Conservation (phyloP, 2,113 vertebrate genomes). For the Rhinoderma darwinii region DNA sequence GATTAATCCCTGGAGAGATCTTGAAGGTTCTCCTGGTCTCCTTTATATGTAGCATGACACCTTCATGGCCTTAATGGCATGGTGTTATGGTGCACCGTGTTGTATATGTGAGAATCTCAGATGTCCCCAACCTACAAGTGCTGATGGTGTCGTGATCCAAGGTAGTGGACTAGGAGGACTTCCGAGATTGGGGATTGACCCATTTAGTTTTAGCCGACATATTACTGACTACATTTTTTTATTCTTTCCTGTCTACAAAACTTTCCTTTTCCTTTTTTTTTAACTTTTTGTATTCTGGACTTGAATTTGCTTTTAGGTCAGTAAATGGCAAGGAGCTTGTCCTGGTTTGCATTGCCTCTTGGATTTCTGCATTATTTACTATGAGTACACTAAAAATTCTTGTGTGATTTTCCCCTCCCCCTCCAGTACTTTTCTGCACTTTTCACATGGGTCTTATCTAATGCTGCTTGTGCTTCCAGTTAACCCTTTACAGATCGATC, state of each 20-base stretch:
- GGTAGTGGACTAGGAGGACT: neutral
- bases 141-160: neutral
- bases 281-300: neutral
- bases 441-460: neutral
- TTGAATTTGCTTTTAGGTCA: neutral
- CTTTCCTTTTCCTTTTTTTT: neutral
- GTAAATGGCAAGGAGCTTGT: neutral
- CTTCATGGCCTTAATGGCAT: neutral
- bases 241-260: neutral
- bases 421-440: neutral
- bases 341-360: neutral
- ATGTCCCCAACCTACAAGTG: neutral
- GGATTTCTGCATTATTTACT: neutral
- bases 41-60: neutral
- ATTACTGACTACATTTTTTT: neutral
- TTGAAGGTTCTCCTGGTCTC: too few relatives aligned
- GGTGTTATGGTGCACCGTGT: neutral
- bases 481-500: slow-evolving; percentile 18
- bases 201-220: neutral
- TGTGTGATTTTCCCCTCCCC: too few relatives aligned
- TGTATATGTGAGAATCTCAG: neutral
- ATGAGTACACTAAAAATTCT: neutral
- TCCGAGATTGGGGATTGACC: too few relatives aligned
- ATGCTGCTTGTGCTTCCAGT: slow-evolving; percentile 8
- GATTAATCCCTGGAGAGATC: too few relatives aligned